Conservation (phyloP, 37 sponge, comb jelly and placozoan species). For the Eunapius fragilis region DNA sequence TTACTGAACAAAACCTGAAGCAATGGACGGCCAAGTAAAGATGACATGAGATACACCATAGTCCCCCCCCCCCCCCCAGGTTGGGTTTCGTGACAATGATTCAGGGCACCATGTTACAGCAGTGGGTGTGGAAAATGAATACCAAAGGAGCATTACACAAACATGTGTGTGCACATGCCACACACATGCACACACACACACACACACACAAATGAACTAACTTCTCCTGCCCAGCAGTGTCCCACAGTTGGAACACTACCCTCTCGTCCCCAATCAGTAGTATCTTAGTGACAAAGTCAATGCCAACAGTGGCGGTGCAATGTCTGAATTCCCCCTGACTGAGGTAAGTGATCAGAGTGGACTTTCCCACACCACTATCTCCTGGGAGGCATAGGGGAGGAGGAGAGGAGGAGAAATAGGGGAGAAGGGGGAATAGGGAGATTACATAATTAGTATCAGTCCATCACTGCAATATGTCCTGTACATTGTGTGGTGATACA, state of each 20-base stretch:
- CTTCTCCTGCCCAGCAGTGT: constrained; percentile 70
- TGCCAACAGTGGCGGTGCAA: constrained; percentile 23
- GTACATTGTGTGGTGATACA: no score
- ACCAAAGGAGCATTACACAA: no score
- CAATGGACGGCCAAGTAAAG: not conserved
- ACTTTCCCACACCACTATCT: constrained; percentile 58
- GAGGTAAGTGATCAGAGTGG: constrained; percentile 29
- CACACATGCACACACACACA: constrained; percentile 21
- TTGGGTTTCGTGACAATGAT: no score
- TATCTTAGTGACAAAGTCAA: constrained; percentile 44
- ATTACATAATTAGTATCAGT: no score
- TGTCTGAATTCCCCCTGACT: constrained; percentile 9
- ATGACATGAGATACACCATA: no score
- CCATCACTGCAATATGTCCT: no score
- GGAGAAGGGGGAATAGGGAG: not conserved
- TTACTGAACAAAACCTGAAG: constrained; percentile 43
- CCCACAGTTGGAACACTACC: constrained; percentile 68
- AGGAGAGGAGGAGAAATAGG: not conserved
- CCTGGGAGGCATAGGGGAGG: constrained; percentile 5
- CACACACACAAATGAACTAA: constrained; percentile 10
- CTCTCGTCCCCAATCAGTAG: constrained; percentile 40
- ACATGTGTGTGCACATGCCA: no score
- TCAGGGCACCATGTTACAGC: no score
- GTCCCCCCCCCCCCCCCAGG: no score
- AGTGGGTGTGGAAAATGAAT: no score